Percentiles rank a stretch among this genome's conserved stretches.
Evolutionary conservation across 2,113 vertebrate genomes (phyloP).

Genomic region (Panthera uncia): DNA sequence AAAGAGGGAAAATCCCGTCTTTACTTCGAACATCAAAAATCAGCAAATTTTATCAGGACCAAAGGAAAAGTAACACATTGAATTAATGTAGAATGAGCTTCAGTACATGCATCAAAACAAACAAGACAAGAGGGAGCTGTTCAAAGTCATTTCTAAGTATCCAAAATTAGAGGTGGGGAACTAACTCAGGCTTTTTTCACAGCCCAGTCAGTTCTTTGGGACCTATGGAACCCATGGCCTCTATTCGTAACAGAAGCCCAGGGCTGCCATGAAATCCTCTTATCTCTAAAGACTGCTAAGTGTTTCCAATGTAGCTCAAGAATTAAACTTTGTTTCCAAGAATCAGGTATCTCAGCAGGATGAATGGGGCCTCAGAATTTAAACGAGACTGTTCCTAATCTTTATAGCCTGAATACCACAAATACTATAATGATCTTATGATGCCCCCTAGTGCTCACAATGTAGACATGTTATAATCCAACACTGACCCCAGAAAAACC

Average conservation of each 20-base stretch:
- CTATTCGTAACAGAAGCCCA: not conserved
- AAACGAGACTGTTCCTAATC: not conserved
- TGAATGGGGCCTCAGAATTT: not conserved
- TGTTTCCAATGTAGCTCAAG: not conserved
- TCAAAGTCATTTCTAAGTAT: not conserved
- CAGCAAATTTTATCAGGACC: not conserved
- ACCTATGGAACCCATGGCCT: not conserved
- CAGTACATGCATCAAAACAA: fast-evolving
- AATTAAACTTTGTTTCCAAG: not conserved
- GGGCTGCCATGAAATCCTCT: not conserved
- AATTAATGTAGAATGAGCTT: not conserved
- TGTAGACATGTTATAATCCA: not conserved
- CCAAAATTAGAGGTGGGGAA: not conserved
- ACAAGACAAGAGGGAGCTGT: not conserved
- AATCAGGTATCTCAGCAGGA: not conserved
- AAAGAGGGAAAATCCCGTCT: not conserved
- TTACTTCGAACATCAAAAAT: not conserved
- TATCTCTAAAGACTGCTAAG: not conserved
- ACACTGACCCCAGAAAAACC: not conserved
- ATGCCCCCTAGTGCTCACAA: slow-evolving; percentile 82
- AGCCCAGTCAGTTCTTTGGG: not conserved
- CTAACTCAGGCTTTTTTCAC: not conserved
- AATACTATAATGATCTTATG: not conserved
- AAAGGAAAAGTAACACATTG: not conserved
- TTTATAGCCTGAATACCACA: not conserved